Conservation (phyloP, 1,140 invertebrate species). For the Helicoverpa zea region DNA sequence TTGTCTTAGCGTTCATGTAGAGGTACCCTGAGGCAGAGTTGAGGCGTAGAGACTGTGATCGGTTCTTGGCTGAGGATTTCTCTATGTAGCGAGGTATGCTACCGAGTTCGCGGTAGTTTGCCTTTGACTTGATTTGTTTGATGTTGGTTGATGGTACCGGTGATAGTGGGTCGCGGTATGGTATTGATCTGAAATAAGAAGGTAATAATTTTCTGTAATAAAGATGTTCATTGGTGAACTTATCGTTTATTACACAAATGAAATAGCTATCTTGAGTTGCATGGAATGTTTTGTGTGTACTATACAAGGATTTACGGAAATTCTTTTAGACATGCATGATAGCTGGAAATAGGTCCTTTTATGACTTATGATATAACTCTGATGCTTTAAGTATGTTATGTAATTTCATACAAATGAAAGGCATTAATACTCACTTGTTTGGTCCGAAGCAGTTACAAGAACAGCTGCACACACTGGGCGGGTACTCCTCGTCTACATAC, state of each 20-base stretch:
- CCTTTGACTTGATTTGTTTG: slow-evolving; percentile 71
- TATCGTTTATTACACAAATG: too few relatives aligned
- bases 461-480: slow-evolving; percentile 83
- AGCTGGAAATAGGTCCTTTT: too few relatives aligned
- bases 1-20: slow-evolving; percentile 84
- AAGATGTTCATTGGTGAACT: too few relatives aligned
- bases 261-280: too few relatives aligned
- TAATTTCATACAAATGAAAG: too few relatives aligned
- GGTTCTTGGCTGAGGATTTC: slow-evolving; percentile 76
- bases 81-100: slow-evolving; percentile 83
- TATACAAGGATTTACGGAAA: too few relatives aligned
- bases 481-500: slow-evolving; percentile 79
- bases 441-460: slow-evolving; percentile 83
- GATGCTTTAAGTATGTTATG: too few relatives aligned
- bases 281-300: too few relatives aligned
- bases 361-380: too few relatives aligned
- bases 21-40: slow-evolving; percentile 85
- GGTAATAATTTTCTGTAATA: not conserved
- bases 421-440: slow-evolving; percentile 70
- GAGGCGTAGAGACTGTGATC: slow-evolving; percentile 79
- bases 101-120: slow-evolving; percentile 70
- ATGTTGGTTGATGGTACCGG: slow-evolving; percentile 81
- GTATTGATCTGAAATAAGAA: slow-evolving; percentile 80
- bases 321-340: too few relatives aligned
- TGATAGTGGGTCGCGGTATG: slow-evolving; percentile 83